Base-by-base conservation (phyloP, 2,888 invertebrate genomes). In the Tanytarsus gracilentus region DNA sequence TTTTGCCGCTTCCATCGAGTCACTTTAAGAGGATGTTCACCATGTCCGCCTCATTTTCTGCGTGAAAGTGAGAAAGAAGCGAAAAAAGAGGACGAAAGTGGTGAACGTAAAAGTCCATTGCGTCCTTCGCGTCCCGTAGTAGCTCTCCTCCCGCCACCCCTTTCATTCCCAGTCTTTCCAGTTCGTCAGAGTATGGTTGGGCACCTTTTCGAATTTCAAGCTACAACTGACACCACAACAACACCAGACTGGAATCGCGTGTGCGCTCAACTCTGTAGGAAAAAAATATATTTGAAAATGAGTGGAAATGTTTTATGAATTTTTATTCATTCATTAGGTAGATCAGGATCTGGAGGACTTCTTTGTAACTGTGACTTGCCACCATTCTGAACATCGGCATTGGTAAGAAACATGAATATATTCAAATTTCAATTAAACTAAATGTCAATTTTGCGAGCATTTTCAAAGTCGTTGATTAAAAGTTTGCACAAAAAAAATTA, bases 361-460 rank as follows among this genome's bases (percentile, higher is more conserved):
- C 84, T 85, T 63, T 86, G 86, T 76, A 82, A 84, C 72, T 86
- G 86, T 71, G 83, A 86, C 72, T 75, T 84, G 61, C 75, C 81
- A 50, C 85, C 86, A 2, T 79, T 83, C 65, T 65, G 23, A 21
- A 26, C 11, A 36, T n/a, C 9, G 27, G 51, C 14, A 26, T n/a
- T 29, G 4, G 40, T 5, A 18, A 14, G 16, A 40, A 40, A 3
- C 8, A 9, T 16, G 14, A 40, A 9, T 2, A 40, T 40, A 39
- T 39, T 39, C 14, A 4, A n/a, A 9, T 14, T 21, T 53, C 53
- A 30, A 33, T 58, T 58, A 58, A 58, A 58, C 58, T 58, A 26
- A 48, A 48, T 58, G 58, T 58, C 58, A 58, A 58, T 58, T 58
- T 14, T 39, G 11, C 39, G 40, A 40, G 55, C 27, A 36, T 55